Conservation (phyloP, 1,140 invertebrate genomes). For the Diorhabda elongata region DNA sequence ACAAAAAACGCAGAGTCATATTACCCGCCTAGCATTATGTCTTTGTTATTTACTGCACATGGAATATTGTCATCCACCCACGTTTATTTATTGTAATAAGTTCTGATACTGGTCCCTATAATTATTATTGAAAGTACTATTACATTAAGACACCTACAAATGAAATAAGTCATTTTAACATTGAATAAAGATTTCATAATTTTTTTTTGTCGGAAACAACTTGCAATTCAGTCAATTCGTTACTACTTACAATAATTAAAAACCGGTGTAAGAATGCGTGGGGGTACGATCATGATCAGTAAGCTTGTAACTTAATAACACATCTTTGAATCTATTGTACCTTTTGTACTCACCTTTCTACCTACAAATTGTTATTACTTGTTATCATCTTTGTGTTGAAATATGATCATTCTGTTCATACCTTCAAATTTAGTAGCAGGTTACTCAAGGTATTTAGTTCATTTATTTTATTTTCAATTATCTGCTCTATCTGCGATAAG, state of each 20-base stretch:
- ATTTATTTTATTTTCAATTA: no score
- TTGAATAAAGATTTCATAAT: not conserved
- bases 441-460: no score
- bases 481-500: no score
- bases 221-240: slow-evolving; percentile 1
- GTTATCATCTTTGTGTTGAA: no score
- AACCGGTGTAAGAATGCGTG: not conserved
- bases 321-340: no score
- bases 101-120: slow-evolving; percentile 6
- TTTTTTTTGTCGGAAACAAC: not conserved
- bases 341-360: no score
- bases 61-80: slow-evolving; percentile 9
- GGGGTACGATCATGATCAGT: not conserved
- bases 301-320: not conserved
- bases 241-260: not conserved
- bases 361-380: no score
- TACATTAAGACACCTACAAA: slow-evolving; percentile 17
- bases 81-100: slow-evolving; percentile 6
- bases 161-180: slow-evolving; percentile 14
- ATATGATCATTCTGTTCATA: no score
- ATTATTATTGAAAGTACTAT: slow-evolving; percentile 10
- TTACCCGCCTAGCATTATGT: slow-evolving; percentile 1
- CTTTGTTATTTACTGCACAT: slow-evolving; percentile 8
- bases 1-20: not conserved
- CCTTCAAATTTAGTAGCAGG: no score